phyloP scores from a whole-genome alignment of 2,797 vertebrate genomes.

The Sebastes steindachneri region DNA sequence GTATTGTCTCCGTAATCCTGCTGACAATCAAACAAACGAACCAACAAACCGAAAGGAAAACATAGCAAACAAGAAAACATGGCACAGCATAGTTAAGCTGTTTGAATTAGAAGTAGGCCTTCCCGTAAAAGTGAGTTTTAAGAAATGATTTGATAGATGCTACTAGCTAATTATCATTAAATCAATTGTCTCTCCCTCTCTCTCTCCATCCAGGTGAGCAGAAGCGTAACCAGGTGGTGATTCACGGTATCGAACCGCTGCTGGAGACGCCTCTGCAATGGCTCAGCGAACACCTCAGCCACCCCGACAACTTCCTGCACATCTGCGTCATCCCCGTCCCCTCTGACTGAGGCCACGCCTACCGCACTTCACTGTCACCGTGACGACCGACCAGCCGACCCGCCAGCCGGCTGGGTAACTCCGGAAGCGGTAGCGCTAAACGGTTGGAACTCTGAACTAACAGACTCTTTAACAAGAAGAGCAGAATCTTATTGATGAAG shows the following conservation, averaged over 20 bases:
- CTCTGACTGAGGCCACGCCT: constrained; percentile 84
- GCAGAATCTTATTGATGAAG: background rate
- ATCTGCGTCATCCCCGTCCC: constrained; percentile 91
- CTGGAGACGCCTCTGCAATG: constrained; percentile 97
- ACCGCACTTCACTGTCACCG: background rate
- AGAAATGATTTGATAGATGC: background rate
- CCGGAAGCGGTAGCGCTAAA: background rate
- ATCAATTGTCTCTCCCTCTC: background rate
- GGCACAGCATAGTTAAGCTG: background rate
- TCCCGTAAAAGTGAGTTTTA: background rate
- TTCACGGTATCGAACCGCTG: constrained; percentile 97
- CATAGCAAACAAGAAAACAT: background rate
- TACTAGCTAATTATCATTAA: background rate
- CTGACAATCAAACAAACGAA: background rate
- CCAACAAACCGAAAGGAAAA: background rate
- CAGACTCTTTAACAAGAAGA: constrained; percentile 30
- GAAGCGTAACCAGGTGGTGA: constrained; percentile 93
- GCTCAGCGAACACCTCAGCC: constrained; percentile 98
- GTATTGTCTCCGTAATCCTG: too few relatives aligned
- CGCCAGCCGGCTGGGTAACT: background rate
- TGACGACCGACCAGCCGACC: background rate
- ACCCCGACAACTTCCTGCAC: constrained; percentile 99
- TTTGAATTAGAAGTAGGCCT: background rate
- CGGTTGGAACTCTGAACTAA: constrained; percentile 16
- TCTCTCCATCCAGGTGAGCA: constrained; percentile 83